Evolutionary conservation across 1,140 invertebrate genomes (phyloP), one percentile per base, ranked within the genome.

Genomic region (Spodoptera litura): DNA sequence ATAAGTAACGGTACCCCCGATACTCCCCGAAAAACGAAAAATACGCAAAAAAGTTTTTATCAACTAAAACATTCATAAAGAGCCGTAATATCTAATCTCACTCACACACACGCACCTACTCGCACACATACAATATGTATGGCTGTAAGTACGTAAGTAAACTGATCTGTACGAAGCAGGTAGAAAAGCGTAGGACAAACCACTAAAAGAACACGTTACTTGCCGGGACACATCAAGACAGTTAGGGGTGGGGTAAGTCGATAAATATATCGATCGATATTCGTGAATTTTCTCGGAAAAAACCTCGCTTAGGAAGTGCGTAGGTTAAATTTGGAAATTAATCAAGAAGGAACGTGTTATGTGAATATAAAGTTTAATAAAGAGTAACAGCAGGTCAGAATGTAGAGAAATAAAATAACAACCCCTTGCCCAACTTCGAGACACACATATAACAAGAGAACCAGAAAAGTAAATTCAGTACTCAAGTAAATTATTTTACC

Each of bases 191-290:
- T 87, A 87, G 83, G 85, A 89, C 89, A 88, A 89, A 92, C 88
- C 85, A 90, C 90, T 89, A 90, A 91, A 91, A 90, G 89, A 91
- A 90, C 90, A 91, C 89, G 87, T 90, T 89, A 90, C 85, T 89
- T 87, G 71, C 85, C 83, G 83, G 83, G 82, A 87, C 87, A 88
- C 82, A 87, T 88, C 85, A 88, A 85, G 85, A 85, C 85, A 79
- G 52, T 44, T 89, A 89, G 87, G 64, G 88, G 59, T 85, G 86
- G 58, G 15, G 61, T 0, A 13, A 70, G 52, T 51, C 61, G 66
- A 58, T 53, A 20, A 25, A 64, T n/a, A 74, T 78, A 78, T 80
- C 74, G 72, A 79, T 82, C 66, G 6, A 44, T 38, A 9, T 10
- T 70, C 27, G 12, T 51, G 11, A 31, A 5, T 31, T 31, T 31